Percentiles rank a stretch among this genome's conserved stretches.
Evolutionary conservation across 2,797 vertebrate species (phyloP).

Genomic region (Trichosurus vulpecula): DNA sequence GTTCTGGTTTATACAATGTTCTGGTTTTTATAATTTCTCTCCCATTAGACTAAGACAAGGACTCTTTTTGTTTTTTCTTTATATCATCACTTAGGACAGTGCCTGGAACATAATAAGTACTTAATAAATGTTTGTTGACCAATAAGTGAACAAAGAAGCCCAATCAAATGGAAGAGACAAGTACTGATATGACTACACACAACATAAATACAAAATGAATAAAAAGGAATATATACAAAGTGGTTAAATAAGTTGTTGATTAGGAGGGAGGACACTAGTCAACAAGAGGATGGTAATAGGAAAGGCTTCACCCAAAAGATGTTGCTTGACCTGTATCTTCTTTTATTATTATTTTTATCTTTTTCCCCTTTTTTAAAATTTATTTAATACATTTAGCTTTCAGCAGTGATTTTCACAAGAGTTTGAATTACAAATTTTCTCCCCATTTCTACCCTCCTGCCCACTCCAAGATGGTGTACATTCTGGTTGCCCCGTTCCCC

Average conservation of each 20-base stretch:
- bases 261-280: too few species aligned
- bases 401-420: too few species aligned
- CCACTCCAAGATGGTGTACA: too few species aligned
- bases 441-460: too few species aligned
- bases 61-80: not conserved
- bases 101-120: not conserved
- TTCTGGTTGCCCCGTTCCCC: too few species aligned
- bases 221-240: not conserved
- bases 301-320: not conserved
- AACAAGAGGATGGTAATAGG: not conserved
- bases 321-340: not conserved
- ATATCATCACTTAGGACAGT: not conserved
- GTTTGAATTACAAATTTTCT: too few species aligned
- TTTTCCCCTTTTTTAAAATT: too few species aligned
- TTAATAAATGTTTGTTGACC: conserved; percentile 21
- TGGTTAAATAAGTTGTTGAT: not conserved
- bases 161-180: too few species aligned
- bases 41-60: not conserved
- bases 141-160: not conserved
- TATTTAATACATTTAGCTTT: too few species aligned
- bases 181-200: not conserved
- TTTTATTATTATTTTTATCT: too few species aligned
- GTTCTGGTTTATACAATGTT: not conserved
- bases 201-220: not conserved
- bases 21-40: not conserved